These are phyloP conservation scores for Halichondria panicea DNA, from an alignment of 37 sponge, comb jelly and placozoan species.

Conservation along the genomic window DNA sequence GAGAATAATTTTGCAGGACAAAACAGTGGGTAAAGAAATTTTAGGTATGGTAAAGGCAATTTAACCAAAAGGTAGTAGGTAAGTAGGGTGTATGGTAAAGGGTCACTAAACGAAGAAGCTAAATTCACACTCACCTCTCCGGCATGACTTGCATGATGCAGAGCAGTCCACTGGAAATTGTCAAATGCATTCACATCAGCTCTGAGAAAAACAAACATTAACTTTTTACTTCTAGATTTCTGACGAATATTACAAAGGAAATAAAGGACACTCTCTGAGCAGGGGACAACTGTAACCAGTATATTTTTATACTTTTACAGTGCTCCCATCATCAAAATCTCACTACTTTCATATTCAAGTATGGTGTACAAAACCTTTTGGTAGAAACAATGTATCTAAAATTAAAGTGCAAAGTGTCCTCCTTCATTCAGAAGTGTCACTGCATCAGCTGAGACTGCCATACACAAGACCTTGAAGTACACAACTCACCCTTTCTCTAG, in stretches of 20 bases:
- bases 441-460: no score
- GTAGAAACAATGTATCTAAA: no score
- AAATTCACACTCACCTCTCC: slow-evolving; percentile 78
- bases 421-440: no score
- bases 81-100: no score
- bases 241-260: no score
- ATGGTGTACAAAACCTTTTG: background rate
- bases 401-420: no score
- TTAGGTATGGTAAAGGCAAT: no score
- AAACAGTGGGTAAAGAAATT: no score
- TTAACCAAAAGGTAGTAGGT: no score
- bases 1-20: no score
- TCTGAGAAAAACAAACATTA: slow-evolving; percentile 15
- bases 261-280: background rate
- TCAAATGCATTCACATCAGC: slow-evolving; percentile 92
- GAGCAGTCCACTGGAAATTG: slow-evolving; percentile 92
- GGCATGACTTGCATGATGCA: slow-evolving; percentile 92
- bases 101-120: no score
- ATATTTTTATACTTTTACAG: background rate
- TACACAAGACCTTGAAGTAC: background rate
- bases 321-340: background rate
- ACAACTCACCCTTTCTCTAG: slow-evolving; percentile 70
- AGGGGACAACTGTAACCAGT: background rate
- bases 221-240: no score
- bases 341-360: background rate